Evolutionary conservation across 2,888 invertebrate species (phyloP), one percentile per base, ranked within the genome.

Genomic region (Silvanus unidentatus): DNA sequence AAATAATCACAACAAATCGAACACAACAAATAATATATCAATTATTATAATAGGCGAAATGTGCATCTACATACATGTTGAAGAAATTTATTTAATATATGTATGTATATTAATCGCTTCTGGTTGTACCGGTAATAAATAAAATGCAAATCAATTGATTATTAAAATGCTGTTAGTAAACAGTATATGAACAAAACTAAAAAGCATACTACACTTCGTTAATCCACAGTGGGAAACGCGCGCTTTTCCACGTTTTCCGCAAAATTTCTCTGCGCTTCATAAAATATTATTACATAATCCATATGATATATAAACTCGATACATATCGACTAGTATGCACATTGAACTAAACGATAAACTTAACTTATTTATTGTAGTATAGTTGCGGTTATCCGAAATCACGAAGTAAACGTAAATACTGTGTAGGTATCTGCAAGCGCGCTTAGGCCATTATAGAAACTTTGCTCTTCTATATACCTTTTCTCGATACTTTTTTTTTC

Each of bases 21-120:
- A 52, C 52, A 50, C 43, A 45, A 49, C 49, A 54, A n/a, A 52
- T 56, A 54, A 54, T 58, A 57, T 50, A 57, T 58, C 57, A 58
- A 52, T 55, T 55, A 53, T 52, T 37, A 12, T 9, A 9, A 32
- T 32, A 12, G 4, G n/a, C 15, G 5, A 11, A 9, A 32, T 32
- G 32, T 32, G 32, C n/a, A 32, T 12, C 4, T n/a, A 5, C 10
- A 32, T 22, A 8, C 22, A 36, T 36, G 46, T 40, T 40, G 37
- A 45, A 47, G 39, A 42, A 42, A 16, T 32, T 43, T 16, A 42
- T 13, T 42, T 27, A 38, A 22, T 9, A 14, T 14, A 36, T 11
- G n/a, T 32, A 32, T 22, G n/a, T n/a, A 35, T 35, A 12, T 37
- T 15, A 43, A 22, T 39, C 29, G 50, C 54, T 54, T 50, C 53